Evolutionary conservation across 2,888 invertebrate species (phyloP).

Genomic region (Tenthredo distinguenda): DNA sequence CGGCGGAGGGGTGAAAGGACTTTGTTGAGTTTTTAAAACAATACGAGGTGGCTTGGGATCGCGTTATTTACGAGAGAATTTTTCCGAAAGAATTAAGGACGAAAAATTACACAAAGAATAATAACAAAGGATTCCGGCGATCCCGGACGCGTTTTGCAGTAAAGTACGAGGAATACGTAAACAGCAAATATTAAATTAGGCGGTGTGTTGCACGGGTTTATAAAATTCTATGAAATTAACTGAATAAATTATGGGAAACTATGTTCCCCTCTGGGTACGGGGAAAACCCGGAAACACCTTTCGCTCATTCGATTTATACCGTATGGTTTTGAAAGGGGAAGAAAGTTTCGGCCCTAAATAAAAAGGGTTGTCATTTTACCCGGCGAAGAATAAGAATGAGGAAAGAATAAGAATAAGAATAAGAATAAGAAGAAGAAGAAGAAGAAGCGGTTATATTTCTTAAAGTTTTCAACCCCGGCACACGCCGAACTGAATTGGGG

Average conservation of each 20-base stretch:
- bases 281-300: no score
- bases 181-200: constrained; percentile 59
- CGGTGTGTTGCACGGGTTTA: constrained; percentile 38
- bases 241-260: no score
- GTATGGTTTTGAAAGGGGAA: constrained; percentile 53
- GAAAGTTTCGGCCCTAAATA: constrained; percentile 70
- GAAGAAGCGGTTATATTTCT: constrained; percentile 14
- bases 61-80: constrained; percentile 56
- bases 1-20: constrained; percentile 33
- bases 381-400: not conserved
- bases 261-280: no score
- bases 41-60: constrained; percentile 53
- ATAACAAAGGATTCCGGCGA: constrained; percentile 53
- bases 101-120: constrained; percentile 53
- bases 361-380: constrained; percentile 74
- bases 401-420: not conserved
- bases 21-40: constrained; percentile 53
- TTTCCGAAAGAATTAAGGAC: constrained; percentile 17
- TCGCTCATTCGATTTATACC: constrained; percentile 55
- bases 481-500: constrained; percentile 24
- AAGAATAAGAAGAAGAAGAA: not conserved
- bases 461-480: constrained; percentile 19
- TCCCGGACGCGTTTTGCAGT: no score
- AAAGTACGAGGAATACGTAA: not conserved
- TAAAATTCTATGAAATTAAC: no score